A percentile compares a stretch with the other conserved stretches of the same genome.
These are phyloP conservation scores for Ptychoptera albimana DNA, from an alignment of 2,888 invertebrate species.

Conservation along the genomic window DNA sequence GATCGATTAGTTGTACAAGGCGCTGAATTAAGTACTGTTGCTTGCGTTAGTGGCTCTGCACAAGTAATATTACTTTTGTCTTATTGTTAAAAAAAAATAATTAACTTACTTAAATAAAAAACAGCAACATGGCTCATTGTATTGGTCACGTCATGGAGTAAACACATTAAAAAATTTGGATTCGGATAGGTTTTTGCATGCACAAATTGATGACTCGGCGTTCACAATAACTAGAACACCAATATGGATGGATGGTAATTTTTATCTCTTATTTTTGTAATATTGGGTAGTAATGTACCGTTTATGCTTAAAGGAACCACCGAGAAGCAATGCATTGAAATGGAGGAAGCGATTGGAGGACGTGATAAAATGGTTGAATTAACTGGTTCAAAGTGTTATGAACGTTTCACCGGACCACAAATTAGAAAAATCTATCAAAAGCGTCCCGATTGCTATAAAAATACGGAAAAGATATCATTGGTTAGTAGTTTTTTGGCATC, in stretches of 20 bases:
- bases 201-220: constrained; percentile 56
- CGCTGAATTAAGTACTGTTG: constrained; percentile 69
- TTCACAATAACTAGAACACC: constrained; percentile 74
- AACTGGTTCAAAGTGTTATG: constrained; percentile 30
- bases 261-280: neutral
- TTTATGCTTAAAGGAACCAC: constrained; percentile 28
- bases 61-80: constrained; percentile 43
- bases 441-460: constrained; percentile 49
- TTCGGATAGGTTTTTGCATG: constrained; percentile 60
- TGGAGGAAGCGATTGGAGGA: constrained; percentile 71
- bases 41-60: constrained; percentile 76
- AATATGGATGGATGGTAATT: constrained; percentile 84
- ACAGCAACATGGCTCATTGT: constrained; percentile 95
- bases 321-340: constrained; percentile 49
- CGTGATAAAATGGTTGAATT: constrained; percentile 23
- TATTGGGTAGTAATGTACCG: too few species aligned
- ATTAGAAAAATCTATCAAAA: constrained; percentile 74
- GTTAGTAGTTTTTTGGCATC: constrained; percentile 88
- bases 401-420: constrained; percentile 75
- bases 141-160: constrained; percentile 72
- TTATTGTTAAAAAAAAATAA: constrained; percentile 7
- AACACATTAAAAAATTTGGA: constrained; percentile 46
- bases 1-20: constrained; percentile 67
- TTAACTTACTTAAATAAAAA: neutral
- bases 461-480: constrained; percentile 75